Evolutionary conservation across 2,113 vertebrate genomes (phyloP).

Genomic region (Stigmatopora nigra): DNA sequence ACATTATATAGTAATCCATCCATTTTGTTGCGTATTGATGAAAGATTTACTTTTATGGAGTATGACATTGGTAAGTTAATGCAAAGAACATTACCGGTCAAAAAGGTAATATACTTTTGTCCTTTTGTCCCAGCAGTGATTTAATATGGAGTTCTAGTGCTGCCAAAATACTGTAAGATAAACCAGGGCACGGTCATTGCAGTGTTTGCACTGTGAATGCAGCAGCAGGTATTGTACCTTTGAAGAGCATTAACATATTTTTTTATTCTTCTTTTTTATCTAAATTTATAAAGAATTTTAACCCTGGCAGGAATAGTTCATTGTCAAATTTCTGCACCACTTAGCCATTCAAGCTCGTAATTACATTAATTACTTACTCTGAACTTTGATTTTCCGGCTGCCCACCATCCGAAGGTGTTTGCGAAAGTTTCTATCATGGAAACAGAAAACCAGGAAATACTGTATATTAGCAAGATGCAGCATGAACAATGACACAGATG

Average conservation of each 20-base stretch:
- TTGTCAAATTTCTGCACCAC: too few species aligned
- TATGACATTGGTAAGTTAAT: neutral
- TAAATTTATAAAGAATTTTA: too few species aligned
- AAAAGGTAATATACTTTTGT: neutral
- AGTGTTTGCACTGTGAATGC: neutral
- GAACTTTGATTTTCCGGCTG: conserved; percentile 87
- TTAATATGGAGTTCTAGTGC: neutral
- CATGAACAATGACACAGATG: neutral
- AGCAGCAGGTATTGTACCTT: neutral
- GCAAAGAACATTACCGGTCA: neutral
- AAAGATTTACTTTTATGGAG: neutral
- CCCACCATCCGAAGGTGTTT: conserved; percentile 97
- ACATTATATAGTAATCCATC: neutral
- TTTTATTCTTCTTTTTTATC: too few species aligned
- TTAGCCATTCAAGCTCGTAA: too few species aligned
- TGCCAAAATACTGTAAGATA: neutral
- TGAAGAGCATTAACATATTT: neutral
- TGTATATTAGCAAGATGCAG: neutral
- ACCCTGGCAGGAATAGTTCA: too few species aligned
- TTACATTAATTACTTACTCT: too few species aligned
- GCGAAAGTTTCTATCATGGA: conserved; percentile 83
- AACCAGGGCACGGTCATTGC: neutral
- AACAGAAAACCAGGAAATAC: conserved; percentile 14
- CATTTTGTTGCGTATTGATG: neutral
- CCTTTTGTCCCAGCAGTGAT: neutral